Percentiles rank a stretch among this genome's conserved stretches.
Conservation (phyloP, 1,140 invertebrate species). For the Cardiocondyla obscurior region DNA sequence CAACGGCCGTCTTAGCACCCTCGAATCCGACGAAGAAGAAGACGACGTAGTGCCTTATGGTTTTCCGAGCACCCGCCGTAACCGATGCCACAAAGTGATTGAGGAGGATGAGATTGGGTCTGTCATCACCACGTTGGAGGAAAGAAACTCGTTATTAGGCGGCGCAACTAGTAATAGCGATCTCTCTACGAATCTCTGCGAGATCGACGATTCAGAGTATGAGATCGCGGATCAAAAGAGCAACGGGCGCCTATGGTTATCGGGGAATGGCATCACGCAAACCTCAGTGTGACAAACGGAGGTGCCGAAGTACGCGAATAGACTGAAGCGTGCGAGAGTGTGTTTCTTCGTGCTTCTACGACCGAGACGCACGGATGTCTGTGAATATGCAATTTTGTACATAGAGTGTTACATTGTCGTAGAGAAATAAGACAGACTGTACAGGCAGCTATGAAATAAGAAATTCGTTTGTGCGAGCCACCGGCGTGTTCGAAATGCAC, state of each 20-base stretch:
- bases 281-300: conserved; percentile 85
- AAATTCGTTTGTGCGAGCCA: background rate
- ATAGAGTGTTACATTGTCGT: conserved; percentile 70
- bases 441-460: conserved; percentile 73
- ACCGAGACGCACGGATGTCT: conserved; percentile 66
- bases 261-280: conserved; percentile 84
- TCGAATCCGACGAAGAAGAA: conserved; percentile 83
- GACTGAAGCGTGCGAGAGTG: conserved; percentile 52
- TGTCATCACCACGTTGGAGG: conserved; percentile 86
- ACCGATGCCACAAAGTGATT: conserved; percentile 82
- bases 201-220: conserved; percentile 96
- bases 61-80: conserved; percentile 87
- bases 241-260: conserved; percentile 82
- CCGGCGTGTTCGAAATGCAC: conserved; percentile 29
- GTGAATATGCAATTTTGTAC: conserved; percentile 77
- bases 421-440: conserved; percentile 71
- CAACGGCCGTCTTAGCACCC: conserved; percentile 80
- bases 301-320: conserved; percentile 51
- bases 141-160: conserved; percentile 89
- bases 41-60: conserved; percentile 88
- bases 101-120: conserved; percentile 85
- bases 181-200: conserved; percentile 94
- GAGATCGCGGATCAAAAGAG: conserved; percentile 86
- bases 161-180: conserved; percentile 91
- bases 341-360: conserved; percentile 69